Evolutionary conservation across 2,888 invertebrate species (phyloP).

Genomic region (Seladonia tumulorum): DNA sequence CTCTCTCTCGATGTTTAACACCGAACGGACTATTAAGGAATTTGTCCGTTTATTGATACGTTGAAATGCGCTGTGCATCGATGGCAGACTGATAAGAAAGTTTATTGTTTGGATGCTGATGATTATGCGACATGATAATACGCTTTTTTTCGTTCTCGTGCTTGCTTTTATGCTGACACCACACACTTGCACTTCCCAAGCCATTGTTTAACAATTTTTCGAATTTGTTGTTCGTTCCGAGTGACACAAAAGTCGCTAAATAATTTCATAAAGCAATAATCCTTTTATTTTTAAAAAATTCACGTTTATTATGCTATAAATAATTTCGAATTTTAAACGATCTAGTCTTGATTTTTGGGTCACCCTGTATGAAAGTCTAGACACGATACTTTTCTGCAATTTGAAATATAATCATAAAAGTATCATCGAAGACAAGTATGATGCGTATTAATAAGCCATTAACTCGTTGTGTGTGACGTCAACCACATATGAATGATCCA

Average conservation of each 20-base stretch:
- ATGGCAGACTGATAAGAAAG: background rate
- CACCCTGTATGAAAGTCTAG: conserved; percentile 5
- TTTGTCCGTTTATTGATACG: background rate
- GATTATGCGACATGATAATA: background rate
- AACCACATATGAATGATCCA: background rate
- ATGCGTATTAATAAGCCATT: background rate
- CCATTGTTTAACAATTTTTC: background rate
- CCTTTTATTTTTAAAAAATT: background rate
- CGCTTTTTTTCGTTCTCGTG: background rate
- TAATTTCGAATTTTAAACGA: background rate
- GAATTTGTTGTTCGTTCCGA: background rate
- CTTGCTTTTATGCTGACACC: conserved; percentile 16
- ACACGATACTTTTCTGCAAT: background rate
- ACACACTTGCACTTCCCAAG: conserved; percentile 16
- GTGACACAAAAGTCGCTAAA: background rate
- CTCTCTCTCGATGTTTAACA: conserved; percentile 21
- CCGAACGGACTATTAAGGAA: background rate
- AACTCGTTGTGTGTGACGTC: background rate
- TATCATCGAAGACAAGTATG: too few species aligned
- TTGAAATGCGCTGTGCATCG: background rate
- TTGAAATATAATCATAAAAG: too few species aligned
- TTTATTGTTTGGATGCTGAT: background rate
- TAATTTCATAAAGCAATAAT: background rate
- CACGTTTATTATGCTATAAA: background rate
- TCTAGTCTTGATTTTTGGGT: background rate